These are phyloP conservation scores for Diogma glabrata DNA, from an alignment of 2,888 invertebrate species.

Conservation along the genomic window DNA sequence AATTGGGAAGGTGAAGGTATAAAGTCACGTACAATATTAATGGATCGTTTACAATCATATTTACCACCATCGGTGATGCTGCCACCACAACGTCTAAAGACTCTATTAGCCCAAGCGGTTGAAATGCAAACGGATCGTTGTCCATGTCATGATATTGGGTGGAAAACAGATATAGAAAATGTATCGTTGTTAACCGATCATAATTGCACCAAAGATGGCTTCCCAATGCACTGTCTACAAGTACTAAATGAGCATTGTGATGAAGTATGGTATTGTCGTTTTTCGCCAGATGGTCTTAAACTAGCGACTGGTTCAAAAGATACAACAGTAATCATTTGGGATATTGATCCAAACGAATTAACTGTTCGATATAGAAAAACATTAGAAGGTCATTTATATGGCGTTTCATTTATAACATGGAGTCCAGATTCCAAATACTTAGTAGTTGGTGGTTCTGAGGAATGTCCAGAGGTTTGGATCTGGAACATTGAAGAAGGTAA, in stretches of 20 bases:
- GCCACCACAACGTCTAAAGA: conserved; percentile 76
- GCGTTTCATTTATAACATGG: conserved; percentile 90
- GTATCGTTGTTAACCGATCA: conserved; percentile 78
- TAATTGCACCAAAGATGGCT: conserved; percentile 56
- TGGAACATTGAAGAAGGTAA: conserved; percentile 79
- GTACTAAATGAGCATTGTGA: conserved; percentile 90
- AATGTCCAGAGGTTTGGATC: conserved; percentile 89
- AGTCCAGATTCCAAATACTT: conserved; percentile 87
- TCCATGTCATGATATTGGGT: conserved; percentile 41
- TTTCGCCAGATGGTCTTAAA: conserved; percentile 90
- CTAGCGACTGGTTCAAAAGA: conserved; percentile 96
- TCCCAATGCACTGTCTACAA: conserved; percentile 43
- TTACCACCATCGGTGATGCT: conserved; percentile 95
- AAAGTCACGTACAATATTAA: conserved; percentile 58
- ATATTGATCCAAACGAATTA: conserved; percentile 72
- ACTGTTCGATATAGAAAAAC: conserved; percentile 56
- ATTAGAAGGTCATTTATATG: conserved; percentile 85
- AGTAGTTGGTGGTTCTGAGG: conserved; percentile 90
- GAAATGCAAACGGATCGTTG: conserved; percentile 83
- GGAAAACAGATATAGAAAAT: conserved; percentile 47
- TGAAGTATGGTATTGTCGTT: conserved; percentile 97
- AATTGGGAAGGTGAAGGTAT: conserved; percentile 68
- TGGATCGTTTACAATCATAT: conserved; percentile 79
- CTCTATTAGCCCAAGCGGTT: conserved; percentile 76
- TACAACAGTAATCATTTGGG: conserved; percentile 92